These are phyloP conservation scores for Sinella curviseta DNA, from an alignment of 1,140 invertebrate genomes.

Conservation along the genomic window DNA sequence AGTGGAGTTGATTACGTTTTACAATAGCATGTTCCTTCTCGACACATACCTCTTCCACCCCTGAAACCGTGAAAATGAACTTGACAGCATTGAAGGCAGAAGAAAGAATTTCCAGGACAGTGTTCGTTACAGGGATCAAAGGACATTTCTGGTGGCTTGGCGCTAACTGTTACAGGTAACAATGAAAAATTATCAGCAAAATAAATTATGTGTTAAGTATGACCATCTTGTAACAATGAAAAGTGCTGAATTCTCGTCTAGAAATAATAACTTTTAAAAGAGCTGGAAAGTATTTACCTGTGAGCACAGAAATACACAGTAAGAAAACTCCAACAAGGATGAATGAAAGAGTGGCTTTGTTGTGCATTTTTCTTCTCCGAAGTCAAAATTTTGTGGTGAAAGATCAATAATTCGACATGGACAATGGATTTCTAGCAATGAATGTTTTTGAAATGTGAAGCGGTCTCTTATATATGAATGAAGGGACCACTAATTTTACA, in stretches of 20 bases:
- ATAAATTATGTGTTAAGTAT: background rate
- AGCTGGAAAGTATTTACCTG: background rate
- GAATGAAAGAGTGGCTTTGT: background rate
- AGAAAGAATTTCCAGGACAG: background rate
- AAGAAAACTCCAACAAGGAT: background rate
- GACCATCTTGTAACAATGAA: background rate
- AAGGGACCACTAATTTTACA: too few relatives aligned
- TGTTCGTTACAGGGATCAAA: background rate
- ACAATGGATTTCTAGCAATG: too few relatives aligned
- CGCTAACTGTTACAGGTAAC: background rate
- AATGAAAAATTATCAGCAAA: background rate
- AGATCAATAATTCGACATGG: too few relatives aligned
- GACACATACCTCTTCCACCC: background rate
- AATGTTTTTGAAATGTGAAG: too few relatives aligned
- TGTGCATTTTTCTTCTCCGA: too few relatives aligned
- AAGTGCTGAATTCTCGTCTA: background rate
- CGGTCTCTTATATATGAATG: too few relatives aligned
- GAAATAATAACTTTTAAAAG: background rate
- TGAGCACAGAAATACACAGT: background rate
- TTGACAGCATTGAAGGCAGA: slow-evolving; percentile 7
- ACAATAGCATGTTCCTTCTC: background rate
- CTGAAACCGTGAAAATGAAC: background rate
- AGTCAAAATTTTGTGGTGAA: too few relatives aligned
- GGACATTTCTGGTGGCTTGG: background rate
- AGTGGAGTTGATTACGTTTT: background rate